Conservation (phyloP, 2,113 vertebrate species). For the Plotosus lineatus region DNA sequence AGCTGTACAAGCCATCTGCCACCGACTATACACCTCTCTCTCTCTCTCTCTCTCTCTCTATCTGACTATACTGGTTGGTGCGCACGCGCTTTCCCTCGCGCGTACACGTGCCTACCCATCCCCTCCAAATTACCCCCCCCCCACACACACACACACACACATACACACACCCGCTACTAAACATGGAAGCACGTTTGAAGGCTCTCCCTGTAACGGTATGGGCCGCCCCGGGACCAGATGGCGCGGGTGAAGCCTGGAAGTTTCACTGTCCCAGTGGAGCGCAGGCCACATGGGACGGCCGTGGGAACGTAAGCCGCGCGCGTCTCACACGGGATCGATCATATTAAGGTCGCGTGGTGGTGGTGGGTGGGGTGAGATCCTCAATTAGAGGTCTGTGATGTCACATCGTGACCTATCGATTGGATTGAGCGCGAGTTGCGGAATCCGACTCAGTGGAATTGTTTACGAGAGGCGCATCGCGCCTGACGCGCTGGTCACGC, state of each 20-base stretch:
- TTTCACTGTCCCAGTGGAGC: constrained; percentile 63
- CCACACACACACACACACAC: too few species aligned
- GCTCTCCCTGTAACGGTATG: constrained; percentile 71
- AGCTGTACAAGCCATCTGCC: constrained; percentile 98
- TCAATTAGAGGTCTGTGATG: constrained; percentile 47
- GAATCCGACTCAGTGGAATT: constrained; percentile 30
- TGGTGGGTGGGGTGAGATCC: constrained; percentile 52
- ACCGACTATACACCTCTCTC: constrained; percentile 91
- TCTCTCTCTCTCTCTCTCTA: constrained; percentile 61
- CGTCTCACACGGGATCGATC: constrained; percentile 79
- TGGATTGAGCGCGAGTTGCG: constrained; percentile 22
- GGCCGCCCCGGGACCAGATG: constrained; percentile 72
- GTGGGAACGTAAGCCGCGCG: constrained; percentile 76
- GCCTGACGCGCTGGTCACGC: neutral
- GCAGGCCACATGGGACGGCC: constrained; percentile 75
- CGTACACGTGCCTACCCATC: neutral
- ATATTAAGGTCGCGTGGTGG: constrained; percentile 60
- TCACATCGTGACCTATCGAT: constrained; percentile 47
- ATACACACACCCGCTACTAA: constrained; percentile 56
- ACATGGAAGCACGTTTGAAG: constrained; percentile 75
- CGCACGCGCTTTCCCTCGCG: constrained; percentile 14
- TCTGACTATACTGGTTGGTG: constrained; percentile 13
- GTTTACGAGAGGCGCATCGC: neutral
- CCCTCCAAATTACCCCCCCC: constrained; percentile 72
- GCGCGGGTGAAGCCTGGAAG: constrained; percentile 69